Conservation (phyloP, 2,113 vertebrate species). For the Pollachius pollachius region DNA sequence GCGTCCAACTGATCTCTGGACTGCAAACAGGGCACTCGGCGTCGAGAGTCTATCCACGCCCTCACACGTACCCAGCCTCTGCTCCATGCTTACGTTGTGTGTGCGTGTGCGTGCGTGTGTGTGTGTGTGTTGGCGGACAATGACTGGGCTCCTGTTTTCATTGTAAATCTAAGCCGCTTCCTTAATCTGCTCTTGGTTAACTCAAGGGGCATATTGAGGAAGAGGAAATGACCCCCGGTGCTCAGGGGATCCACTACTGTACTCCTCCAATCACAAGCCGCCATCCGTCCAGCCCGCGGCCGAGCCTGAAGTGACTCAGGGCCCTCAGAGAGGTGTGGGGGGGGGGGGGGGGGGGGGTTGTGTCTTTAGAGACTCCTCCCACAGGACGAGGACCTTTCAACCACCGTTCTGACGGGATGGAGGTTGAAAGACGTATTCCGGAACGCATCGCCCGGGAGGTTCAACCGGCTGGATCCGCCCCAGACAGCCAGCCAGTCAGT, state of each 20-base stretch:
- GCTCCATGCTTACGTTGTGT: too few relatives aligned
- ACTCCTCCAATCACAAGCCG: conserved; percentile 67
- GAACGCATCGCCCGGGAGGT: conserved; percentile 24
- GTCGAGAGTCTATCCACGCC: too few relatives aligned
- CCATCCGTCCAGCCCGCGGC: conserved; percentile 42
- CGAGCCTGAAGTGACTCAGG: conserved; percentile 55
- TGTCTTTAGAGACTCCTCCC: too few relatives aligned
- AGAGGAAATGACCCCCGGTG: conserved; percentile 69
- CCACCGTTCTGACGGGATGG: background rate
- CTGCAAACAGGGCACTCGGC: too few relatives aligned
- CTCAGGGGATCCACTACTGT: conserved; percentile 66
- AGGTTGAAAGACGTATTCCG: conserved; percentile 63
- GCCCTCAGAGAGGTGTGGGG: conserved; percentile 37
- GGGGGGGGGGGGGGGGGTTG: conserved; percentile 8
- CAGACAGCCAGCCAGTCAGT: conserved; percentile 33
- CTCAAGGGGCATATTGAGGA: conserved; percentile 51
- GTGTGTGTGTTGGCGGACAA: too few relatives aligned
- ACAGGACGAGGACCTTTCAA: too few relatives aligned
- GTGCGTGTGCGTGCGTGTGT: too few relatives aligned
- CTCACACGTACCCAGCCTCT: too few relatives aligned
- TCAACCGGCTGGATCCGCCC: conserved; percentile 50
- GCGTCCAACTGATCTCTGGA: too few relatives aligned
- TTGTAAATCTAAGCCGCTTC: conserved; percentile 44
- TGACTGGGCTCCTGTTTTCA: conserved; percentile 33
- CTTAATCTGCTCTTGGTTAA: conserved; percentile 66